phyloP scores from a whole-genome alignment of 2,113 vertebrate genomes.

The Tachycineta bicolor region DNA sequence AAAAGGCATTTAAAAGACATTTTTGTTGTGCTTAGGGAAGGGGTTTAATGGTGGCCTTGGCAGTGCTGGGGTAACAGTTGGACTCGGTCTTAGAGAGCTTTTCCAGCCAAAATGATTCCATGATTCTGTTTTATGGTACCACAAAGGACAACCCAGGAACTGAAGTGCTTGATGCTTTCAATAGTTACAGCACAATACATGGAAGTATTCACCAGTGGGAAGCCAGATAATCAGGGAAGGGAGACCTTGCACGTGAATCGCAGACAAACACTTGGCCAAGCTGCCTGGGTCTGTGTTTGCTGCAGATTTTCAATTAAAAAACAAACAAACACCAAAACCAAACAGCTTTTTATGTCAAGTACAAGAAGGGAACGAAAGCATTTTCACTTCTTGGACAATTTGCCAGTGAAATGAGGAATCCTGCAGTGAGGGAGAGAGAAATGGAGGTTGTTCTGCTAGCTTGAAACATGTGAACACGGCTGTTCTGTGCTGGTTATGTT shows the following conservation, averaged over 20 bases:
- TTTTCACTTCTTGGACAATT: background rate
- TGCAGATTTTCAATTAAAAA: background rate
- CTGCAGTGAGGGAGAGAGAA: background rate
- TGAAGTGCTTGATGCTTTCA: background rate
- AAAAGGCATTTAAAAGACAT: background rate
- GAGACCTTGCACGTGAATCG: background rate
- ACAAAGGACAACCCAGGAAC: background rate
- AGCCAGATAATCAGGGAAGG: background rate
- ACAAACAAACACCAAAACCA: background rate
- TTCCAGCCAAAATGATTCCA: background rate
- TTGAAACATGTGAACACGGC: background rate
- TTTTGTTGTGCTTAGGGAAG: background rate
- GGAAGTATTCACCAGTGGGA: background rate
- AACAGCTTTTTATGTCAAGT: background rate
- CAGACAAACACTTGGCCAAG: background rate
- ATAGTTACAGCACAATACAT: background rate
- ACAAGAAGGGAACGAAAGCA: background rate
- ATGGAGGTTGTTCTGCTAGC: background rate
- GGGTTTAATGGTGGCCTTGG: background rate
- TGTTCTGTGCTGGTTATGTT: background rate
- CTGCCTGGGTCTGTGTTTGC: background rate
- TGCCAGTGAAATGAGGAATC: background rate
- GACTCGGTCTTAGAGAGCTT: background rate
- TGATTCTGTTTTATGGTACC: background rate
- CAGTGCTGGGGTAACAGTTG: rapidly evolving